These are phyloP conservation scores for Metalampra italica DNA, from an alignment of 2,888 invertebrate species.

Conservation along the genomic window DNA sequence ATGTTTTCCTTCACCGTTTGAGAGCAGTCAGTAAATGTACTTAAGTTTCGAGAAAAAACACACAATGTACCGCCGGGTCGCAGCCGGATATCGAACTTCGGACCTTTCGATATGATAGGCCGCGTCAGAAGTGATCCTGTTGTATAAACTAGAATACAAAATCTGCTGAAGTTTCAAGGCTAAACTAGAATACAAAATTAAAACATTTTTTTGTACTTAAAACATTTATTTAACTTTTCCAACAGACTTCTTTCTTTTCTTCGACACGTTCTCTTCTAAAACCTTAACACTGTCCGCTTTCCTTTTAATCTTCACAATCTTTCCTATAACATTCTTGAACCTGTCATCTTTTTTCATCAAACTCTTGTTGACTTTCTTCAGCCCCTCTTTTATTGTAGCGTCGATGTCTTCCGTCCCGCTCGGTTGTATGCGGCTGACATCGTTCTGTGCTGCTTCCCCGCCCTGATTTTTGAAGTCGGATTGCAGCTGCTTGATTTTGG, in stretches of 20 bases:
- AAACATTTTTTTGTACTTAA: neutral
- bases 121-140: too few species aligned
- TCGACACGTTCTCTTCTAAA: constrained; percentile 17
- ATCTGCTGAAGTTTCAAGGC: too few species aligned
- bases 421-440: constrained; percentile 29
- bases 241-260: constrained; percentile 34
- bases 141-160: too few species aligned
- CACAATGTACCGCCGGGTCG: too few species aligned
- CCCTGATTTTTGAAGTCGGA: constrained; percentile 34
- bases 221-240: constrained; percentile 19
- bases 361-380: constrained; percentile 61
- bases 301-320: constrained; percentile 61
- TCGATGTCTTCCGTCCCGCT: constrained; percentile 45
- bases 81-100: too few species aligned
- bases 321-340: constrained; percentile 68
- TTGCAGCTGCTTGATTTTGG: constrained; percentile 57
- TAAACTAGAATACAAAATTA: too few species aligned
- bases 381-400: constrained; percentile 45
- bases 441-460: constrained; percentile 23
- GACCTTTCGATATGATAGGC: too few species aligned
- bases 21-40: too few species aligned
- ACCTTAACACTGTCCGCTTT: constrained; percentile 52
- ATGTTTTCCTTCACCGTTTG: too few species aligned
- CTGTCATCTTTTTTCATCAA: constrained; percentile 70
- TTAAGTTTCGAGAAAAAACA: too few species aligned